Evolutionary conservation across 35 echinoderm and acorn worm genomes (phyloP).

Genomic region (Anneissia japonica): DNA sequence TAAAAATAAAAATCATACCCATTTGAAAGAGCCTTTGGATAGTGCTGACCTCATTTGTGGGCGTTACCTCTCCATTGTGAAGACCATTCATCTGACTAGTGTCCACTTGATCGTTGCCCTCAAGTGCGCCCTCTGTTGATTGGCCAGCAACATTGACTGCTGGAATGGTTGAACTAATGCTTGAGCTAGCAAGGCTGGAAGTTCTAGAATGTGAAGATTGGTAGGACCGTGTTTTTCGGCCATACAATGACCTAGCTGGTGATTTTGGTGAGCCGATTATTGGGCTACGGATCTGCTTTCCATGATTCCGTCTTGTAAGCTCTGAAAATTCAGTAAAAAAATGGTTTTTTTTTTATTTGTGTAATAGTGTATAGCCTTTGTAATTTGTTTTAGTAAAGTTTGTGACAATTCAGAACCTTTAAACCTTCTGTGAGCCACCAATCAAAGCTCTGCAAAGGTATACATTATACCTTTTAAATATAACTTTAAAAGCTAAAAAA

Average conservation of each 20-base stretch:
- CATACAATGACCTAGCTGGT: not conserved
- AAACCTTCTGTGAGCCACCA: too few relatives aligned
- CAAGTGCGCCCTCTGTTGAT: not conserved
- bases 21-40: slow-evolving; percentile 27
- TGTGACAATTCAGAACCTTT: too few relatives aligned
- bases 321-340: not conserved
- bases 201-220: not conserved
- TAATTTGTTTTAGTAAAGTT: too few relatives aligned
- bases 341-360: too few relatives aligned
- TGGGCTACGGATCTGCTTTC: not conserved
- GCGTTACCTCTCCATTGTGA: slow-evolving; percentile 39
- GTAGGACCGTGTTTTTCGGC: not conserved
- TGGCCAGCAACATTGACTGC: not conserved
- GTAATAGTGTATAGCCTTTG: too few relatives aligned
- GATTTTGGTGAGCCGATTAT: not conserved
- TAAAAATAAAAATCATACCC: slow-evolving; percentile 2
- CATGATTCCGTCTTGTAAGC: not conserved
- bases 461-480: too few relatives aligned
- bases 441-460: too few relatives aligned
- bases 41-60: slow-evolving; percentile 36
- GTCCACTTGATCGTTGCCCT: not conserved
- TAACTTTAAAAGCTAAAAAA: too few relatives aligned
- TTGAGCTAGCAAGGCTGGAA: not conserved
- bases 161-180: not conserved
- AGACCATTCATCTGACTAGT: not conserved